Conservation (phyloP, 2,888 invertebrate species). For the Camptogramma bilineatum region DNA sequence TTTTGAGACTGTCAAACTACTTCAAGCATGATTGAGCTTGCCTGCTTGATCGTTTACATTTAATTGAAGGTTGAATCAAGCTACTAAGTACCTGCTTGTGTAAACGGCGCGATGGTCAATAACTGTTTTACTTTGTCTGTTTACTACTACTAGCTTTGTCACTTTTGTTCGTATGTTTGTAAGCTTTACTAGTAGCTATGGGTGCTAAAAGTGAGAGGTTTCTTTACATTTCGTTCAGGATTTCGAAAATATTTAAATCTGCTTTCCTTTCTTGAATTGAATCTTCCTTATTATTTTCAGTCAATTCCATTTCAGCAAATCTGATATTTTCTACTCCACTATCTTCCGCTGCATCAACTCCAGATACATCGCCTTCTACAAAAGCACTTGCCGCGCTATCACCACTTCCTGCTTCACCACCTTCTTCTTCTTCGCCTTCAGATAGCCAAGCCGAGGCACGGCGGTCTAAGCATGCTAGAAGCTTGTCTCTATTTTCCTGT, state of each 20-base stretch:
- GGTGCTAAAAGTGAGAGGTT: neutral
- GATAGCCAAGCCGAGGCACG: neutral
- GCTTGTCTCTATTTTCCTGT: neutral
- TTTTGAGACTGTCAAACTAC: no score
- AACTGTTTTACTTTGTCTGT: no score
- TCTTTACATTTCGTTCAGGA: neutral
- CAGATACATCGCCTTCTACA: no score
- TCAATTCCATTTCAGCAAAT: no score
- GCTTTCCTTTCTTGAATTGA: neutral
- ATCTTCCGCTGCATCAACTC: neutral
- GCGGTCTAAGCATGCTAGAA: neutral
- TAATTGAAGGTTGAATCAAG: no score
- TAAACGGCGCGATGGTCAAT: no score
- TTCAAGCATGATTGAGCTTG: no score
- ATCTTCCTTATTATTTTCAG: neutral
- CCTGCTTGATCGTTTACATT: no score
- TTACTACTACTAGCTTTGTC: no score
- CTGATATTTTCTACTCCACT: neutral
- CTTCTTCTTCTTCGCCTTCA: neutral
- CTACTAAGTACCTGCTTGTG: no score
- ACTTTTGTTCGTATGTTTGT: no score
- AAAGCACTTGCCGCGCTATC: neutral
- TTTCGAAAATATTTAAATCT: neutral
- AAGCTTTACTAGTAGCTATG: no score
- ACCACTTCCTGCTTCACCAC: neutral